Conservation (phyloP, 2,888 invertebrate species). For the Xylocampa areola region DNA sequence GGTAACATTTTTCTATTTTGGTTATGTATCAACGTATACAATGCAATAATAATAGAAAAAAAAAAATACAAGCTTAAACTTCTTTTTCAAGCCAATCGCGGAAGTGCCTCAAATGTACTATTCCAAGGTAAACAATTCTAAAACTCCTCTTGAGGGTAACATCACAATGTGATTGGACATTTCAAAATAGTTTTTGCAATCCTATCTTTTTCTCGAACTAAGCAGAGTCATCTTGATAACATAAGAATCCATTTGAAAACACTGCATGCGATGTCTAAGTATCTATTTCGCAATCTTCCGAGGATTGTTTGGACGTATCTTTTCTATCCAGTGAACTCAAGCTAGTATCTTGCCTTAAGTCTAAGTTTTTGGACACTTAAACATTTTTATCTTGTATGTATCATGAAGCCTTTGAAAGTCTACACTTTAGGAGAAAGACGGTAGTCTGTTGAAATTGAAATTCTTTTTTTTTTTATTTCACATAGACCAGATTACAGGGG, state of each 20-base stretch:
- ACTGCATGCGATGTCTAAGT: constrained; percentile 70
- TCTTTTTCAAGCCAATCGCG: neutral
- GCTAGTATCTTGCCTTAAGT: constrained; percentile 38
- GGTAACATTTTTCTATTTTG: no score
- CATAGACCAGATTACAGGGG: no score
- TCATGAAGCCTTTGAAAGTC: no score
- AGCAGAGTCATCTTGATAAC: constrained; percentile 41
- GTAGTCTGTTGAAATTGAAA: no score
- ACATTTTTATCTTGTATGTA: constrained; percentile 30
- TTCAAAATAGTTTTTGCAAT: constrained; percentile 1
- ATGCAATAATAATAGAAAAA: no score
- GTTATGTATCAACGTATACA: no score
- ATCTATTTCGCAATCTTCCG: constrained; percentile 62
- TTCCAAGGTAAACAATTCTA: neutral
- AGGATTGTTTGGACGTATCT: constrained; percentile 57
- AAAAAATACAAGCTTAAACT: no score
- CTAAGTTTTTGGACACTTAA: constrained; percentile 28
- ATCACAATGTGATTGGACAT: neutral
- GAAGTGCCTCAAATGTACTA: neutral
- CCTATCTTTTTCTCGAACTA: constrained; percentile 27
- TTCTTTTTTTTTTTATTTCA: no score
- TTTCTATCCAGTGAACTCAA: constrained; percentile 36
- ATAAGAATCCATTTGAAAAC: constrained; percentile 66
- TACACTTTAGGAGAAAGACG: no score
- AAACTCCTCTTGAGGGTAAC: neutral